Conservation (phyloP, 2,888 invertebrate species). For the Alviniconcha strummeri region DNA sequence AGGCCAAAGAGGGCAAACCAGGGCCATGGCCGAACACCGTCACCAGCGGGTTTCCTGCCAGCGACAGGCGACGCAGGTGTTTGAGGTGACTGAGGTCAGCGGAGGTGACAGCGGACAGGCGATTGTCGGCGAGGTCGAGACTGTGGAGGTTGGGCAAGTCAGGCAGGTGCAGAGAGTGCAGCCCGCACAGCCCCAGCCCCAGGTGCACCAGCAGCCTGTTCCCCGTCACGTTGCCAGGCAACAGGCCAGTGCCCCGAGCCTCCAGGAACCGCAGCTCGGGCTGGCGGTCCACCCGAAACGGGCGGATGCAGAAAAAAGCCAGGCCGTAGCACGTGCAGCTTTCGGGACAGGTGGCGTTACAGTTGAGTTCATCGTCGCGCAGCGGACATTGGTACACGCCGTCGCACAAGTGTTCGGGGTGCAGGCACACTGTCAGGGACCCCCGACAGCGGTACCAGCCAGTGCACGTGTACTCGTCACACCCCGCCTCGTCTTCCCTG, state of each 20-base stretch:
- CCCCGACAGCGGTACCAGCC: constrained; percentile 14
- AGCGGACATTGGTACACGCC: background rate
- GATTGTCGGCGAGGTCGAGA: background rate
- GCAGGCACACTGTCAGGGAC: background rate
- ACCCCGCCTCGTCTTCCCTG: background rate
- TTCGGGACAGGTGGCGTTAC: background rate
- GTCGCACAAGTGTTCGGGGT: background rate
- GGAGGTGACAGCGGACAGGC: background rate
- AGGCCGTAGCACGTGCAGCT: background rate
- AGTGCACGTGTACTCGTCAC: background rate
- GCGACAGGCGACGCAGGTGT: background rate
- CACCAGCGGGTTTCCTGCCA: background rate
- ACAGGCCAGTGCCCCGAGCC: background rate
- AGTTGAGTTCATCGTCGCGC: background rate
- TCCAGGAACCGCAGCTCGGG: constrained; percentile 7
- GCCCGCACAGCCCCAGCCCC: background rate
- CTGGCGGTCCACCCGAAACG: background rate
- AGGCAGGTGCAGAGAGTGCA: background rate
- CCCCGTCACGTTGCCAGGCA: background rate
- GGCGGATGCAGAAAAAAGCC: background rate
- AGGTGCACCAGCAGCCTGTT: constrained; percentile 1
- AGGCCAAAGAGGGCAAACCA: background rate
- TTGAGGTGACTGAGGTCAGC: background rate
- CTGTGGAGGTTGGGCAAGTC: background rate
- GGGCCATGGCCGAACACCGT: background rate